Evolutionary conservation across 1,140 invertebrate genomes (phyloP).

Genomic region (Diuraphis noxia): DNA sequence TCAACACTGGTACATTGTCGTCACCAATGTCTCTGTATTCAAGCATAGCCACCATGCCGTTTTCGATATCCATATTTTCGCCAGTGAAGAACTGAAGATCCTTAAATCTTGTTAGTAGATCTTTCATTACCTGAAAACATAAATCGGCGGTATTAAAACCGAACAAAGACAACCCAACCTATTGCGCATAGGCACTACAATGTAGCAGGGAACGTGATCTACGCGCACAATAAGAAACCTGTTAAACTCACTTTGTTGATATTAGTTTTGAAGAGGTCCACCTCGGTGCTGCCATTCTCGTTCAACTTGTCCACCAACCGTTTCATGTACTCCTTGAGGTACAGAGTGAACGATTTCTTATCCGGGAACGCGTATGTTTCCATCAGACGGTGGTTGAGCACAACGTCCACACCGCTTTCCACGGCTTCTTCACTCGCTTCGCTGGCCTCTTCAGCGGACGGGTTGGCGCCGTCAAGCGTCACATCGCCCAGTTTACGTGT

Average conservation of each 20-base stretch:
- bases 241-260: slow-evolving; percentile 73
- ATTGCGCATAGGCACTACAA: neutral
- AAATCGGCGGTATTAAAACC: neutral
- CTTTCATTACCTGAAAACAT: slow-evolving; percentile 76
- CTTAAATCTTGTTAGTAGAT: slow-evolving; percentile 87
- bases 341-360: slow-evolving; percentile 87
- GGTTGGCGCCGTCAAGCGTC: slow-evolving; percentile 82
- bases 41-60: slow-evolving; percentile 85
- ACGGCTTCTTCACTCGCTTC: slow-evolving; percentile 78
- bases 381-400: slow-evolving; percentile 85
- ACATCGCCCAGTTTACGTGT: slow-evolving; percentile 78
- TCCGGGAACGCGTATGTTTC: slow-evolving; percentile 85
- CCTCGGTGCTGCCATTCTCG: slow-evolving; percentile 78
- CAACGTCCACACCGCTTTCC: slow-evolving; percentile 87
- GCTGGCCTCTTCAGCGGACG: slow-evolving; percentile 87
- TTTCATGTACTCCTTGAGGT: slow-evolving; percentile 97
- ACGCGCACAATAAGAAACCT: neutral
- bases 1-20: slow-evolving; percentile 79
- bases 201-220: neutral
- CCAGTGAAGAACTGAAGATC: slow-evolving; percentile 93
- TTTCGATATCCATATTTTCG: slow-evolving; percentile 89
- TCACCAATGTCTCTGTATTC: slow-evolving; percentile 91
- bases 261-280: slow-evolving; percentile 87
- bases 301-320: slow-evolving; percentile 83
- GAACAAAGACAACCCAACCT: neutral